Evolutionary conservation across 2,888 invertebrate species (phyloP), one percentile per base, ranked within the genome.

Genomic region (Mythimna pallens): DNA sequence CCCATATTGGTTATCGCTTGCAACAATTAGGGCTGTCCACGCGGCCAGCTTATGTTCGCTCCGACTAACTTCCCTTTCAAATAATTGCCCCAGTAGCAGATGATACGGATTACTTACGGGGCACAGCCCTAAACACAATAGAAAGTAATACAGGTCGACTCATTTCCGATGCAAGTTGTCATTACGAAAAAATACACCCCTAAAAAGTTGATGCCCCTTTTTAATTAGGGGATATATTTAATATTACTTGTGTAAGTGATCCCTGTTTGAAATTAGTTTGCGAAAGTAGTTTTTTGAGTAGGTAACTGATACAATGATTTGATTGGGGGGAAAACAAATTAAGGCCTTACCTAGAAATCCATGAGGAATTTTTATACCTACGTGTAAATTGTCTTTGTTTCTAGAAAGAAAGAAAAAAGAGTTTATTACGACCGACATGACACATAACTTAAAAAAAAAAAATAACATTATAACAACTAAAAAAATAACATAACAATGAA

Each of bases 41-140:
- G 95, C 94, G 95, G 87, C 78, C 85, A 89, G 93, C 93, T 95
- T 95, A 95, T 89, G 87, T 88, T 90, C 88, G 90, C 91, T 90
- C 88, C 89, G 90, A 90, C 86, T 76, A 86, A 88, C 90, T 91
- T 92, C 94, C 95, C 94, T 94, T 93, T 93, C 93, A 95, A 94
- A 96, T 95, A 95, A 96, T 96, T 96, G 94, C 94, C 92, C 89
- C 90, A 90, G 95, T 90, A 95, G 94, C 96, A 96, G 95, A 96
- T 96, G 95, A 96, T 95, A 94, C 92, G 95, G 96, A 95, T 96
- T 96, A 96, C 71, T 78, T 65, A 76, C 85, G 81, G 88, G 84
- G 87, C 89, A 89, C 86, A 80, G 78, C 82, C 91, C 91, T 91
- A 88, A 80, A 86, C 86, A 88, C 84, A 83, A 86, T 83, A 81